Evolutionary conservation across 2,888 invertebrate species (phyloP), one percentile per base, ranked within the genome.

Genomic region (Caenorhabditis uteleia): DNA sequence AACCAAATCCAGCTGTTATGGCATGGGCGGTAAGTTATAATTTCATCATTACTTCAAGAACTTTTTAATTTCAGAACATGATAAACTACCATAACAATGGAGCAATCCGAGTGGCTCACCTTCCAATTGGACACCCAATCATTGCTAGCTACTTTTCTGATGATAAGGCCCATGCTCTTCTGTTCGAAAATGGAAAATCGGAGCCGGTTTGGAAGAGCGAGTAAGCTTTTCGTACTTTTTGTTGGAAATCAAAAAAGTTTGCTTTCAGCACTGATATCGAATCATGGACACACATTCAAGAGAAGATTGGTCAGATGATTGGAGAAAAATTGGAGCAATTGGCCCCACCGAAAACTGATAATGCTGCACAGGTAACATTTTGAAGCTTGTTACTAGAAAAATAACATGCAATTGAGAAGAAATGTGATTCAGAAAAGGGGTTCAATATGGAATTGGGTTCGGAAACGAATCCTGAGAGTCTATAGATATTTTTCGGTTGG

Each of bases 1-100:
- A 80, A 39, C 75, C 79, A 16, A 74, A 66, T 31, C 78, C 79
- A n/a, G 57, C 72, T n/a, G 60, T 66, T 0, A 68, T 70, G n/a
- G 78, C 74, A 3, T 79, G 68, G 74, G 68, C 80, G 14, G 77
- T 77, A 20, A 46, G 66, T 50, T 4, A 18, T 20, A 18, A n/a
- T n/a, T n/a, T n/a, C 14, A 33, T 18, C 27, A 31, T 8, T 31
- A 6, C 12, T 45, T 31, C 12, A 12, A 7, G 5, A 34, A 34
- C 34, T 7, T 8, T 10, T n/a, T 43, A 40, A 42, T 53, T 68
- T 59, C 38, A 77, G 77, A 70, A 77, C 26, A 51, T 78, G 44
- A 77, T 80, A 48, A 77, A 77, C 46, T 80, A 73, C 57, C 68
- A 74, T 31, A 57, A 51, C 2, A 70, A 74, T 39, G 54, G 48